Base-by-base conservation (phyloP, 2,113 vertebrate species). In the Daboia siamensis region DNA sequence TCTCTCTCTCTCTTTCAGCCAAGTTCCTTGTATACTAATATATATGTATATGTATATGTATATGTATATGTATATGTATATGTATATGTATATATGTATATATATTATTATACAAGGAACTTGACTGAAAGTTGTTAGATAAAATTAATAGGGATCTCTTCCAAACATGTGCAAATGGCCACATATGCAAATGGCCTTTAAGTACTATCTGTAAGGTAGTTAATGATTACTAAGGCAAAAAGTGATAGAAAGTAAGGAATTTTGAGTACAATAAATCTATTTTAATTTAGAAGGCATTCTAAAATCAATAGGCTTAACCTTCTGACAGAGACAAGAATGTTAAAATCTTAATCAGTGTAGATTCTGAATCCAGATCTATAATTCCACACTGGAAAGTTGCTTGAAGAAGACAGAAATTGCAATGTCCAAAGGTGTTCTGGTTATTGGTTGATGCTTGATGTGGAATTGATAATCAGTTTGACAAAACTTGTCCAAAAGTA, bases 91-190 rank as follows among this genome's bases (percentile, higher is more conserved):
- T n/a, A n/a, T n/a, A n/a, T n/a, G n/a, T n/a, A n/a, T n/a, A n/a
- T n/a, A n/a, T n/a, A n/a, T n/a, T n/a, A n/a, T n/a, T n/a, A n/a
- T n/a, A n/a, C 94, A 95, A 95, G 94, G 92, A 95, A 95, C 94
- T 95, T 94, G 95, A 59, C 86, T 91, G 94, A 91, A 90, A 92
- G 20, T 39, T 46, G 74, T 44, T 84, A 24, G 89, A 51, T 92
- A 94, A 96, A 96, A 91, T 90, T 93, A 1, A 1, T 74, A 87
- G 91, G 93, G 91, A 95, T 97, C 95, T 93, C 86, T 84, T 48
- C 94, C 94, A 95, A 95, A 89, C 55, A 91, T 44, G 33, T 91
- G 91, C 57, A 91, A 64, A 87, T 91, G 59, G 85, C 46, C 46
- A 92, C 90, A 93, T 92, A 88, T 1, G 69, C 69, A 20, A 80